phyloP scores from a whole-genome alignment of 2,797 vertebrate species.

The Onychomys torridus region DNA sequence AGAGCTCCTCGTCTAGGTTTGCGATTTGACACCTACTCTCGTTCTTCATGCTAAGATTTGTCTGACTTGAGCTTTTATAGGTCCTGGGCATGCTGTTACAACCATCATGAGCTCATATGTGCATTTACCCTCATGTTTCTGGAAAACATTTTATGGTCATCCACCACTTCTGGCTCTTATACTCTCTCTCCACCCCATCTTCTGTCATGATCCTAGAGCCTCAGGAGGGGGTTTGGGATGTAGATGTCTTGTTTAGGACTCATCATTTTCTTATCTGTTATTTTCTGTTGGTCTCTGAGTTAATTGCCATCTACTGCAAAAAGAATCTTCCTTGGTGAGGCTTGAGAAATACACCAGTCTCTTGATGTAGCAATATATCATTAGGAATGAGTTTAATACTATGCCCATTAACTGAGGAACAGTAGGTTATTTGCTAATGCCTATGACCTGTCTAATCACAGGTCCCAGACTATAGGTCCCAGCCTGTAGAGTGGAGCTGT shows the following conservation, averaged over 20 bases:
- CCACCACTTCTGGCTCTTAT: background rate
- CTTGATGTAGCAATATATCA: background rate
- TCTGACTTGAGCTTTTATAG: background rate
- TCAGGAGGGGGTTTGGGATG: background rate
- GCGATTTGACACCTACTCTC: rapidly evolving
- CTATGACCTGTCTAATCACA: background rate
- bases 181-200: background rate
- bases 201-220: background rate
- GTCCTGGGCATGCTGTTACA: background rate
- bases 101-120: background rate
- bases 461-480: background rate
- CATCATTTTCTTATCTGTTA: background rate
- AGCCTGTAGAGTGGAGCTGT: background rate
- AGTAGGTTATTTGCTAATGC: background rate
- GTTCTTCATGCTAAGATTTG: background rate
- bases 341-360: background rate
- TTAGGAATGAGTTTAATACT: background rate
- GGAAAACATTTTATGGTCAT: background rate
- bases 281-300: background rate
- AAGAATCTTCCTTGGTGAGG: background rate
- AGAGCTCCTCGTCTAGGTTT: background rate
- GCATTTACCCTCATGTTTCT: background rate
- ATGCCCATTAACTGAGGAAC: background rate
- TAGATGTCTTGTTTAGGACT: background rate
- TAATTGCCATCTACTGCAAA: background rate